A percentile compares a stretch with the other conserved stretches of the same genome.
Evolutionary conservation across 1,140 invertebrate species (phyloP).

Genomic region (Caerostris extrusa): DNA sequence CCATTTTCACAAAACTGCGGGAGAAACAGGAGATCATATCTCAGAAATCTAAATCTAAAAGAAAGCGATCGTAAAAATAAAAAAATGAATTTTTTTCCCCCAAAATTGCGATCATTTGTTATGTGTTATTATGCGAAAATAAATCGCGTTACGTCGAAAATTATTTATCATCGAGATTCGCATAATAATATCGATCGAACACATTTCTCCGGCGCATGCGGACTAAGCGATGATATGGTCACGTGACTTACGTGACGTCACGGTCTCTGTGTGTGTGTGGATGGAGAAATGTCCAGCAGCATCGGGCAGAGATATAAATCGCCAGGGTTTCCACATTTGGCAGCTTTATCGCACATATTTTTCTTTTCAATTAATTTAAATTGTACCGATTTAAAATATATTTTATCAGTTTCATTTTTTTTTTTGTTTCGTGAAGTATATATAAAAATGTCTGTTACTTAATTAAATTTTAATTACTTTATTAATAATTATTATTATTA

Average conservation of each 20-base stretch:
- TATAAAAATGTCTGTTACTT: no score
- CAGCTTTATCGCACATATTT: neutral
- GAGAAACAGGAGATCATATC: slow-evolving; percentile 11
- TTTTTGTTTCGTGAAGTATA: no score
- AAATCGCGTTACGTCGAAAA: slow-evolving; percentile 56
- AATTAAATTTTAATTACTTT: no score
- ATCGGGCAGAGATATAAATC: neutral
- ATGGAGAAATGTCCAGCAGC: slow-evolving; percentile 29
- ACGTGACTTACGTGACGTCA: slow-evolving; percentile 45
- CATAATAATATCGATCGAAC: slow-evolving; percentile 50
- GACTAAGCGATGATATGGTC: neutral
- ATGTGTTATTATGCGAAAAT: slow-evolving; percentile 59
- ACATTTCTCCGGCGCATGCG: slow-evolving; percentile 18
- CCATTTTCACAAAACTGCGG: neutral
- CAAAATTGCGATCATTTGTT: slow-evolving; percentile 46
- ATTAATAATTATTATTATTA: no score
- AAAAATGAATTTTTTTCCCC: neutral
- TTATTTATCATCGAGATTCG: slow-evolving; percentile 60
- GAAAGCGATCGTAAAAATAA: neutral
- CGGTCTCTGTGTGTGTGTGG: neutral
- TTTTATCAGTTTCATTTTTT: no score
- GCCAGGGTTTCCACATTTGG: neutral
- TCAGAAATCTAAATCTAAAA: slow-evolving; percentile 4
- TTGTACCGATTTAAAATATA: no score
- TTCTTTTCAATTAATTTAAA: neutral